These are phyloP conservation scores for Anomalospiza imberbis DNA, from an alignment of 2,797 vertebrate species.

Conservation along the genomic window DNA sequence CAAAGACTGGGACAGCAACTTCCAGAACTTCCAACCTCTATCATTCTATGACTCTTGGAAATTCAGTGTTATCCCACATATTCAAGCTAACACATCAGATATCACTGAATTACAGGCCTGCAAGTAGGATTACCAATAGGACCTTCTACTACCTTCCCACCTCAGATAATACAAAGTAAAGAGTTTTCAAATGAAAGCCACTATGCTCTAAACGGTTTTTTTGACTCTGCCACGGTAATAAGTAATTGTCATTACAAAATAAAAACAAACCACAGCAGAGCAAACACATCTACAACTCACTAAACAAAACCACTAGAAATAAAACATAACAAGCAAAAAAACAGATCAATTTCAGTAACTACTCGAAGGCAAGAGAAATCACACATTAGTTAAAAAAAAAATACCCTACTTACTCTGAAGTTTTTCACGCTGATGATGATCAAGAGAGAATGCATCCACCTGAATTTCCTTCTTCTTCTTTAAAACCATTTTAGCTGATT, in stretches of 20 bases:
- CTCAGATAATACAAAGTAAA: not conserved
- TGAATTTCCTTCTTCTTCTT: slow-evolving; percentile 88
- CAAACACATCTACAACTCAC: not conserved
- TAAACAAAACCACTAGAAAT: not conserved
- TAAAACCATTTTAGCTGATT: slow-evolving; percentile 81
- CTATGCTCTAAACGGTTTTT: not conserved
- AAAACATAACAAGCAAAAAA: not conserved
- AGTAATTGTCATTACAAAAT: not conserved
- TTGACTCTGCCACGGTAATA: not conserved
- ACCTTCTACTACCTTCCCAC: not conserved
- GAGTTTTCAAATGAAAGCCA: not conserved
- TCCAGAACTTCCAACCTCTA: not conserved
- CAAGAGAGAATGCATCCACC: slow-evolving; percentile 81
- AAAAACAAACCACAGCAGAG: not conserved
- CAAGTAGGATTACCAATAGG: not conserved
- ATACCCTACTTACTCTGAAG: slow-evolving; percentile 76
- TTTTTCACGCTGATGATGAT: slow-evolving; percentile 75
- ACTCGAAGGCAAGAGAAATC: not conserved
- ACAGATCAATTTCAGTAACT: not conserved
- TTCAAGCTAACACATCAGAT: not conserved
- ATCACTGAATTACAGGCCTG: not conserved
- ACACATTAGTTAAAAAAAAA: not conserved
- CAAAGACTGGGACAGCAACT: not conserved
- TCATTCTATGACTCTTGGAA: not conserved
- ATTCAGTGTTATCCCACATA: not conserved